Evolutionary conservation across 2,113 vertebrate species (phyloP).

Genomic region (Laticauda colubrina): DNA sequence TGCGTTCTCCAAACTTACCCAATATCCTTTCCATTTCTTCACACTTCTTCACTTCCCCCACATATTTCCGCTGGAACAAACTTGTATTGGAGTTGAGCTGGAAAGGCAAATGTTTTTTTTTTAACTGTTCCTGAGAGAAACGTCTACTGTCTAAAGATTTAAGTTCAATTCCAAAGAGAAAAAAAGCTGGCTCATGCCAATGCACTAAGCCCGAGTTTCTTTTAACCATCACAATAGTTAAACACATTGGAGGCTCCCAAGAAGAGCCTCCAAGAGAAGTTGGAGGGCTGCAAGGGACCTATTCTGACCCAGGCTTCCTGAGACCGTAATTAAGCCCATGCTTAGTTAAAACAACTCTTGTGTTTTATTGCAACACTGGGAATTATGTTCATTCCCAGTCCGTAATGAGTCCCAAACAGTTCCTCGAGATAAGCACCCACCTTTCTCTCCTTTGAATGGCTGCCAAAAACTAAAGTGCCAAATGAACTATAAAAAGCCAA

Average conservation of each 20-base stretch:
- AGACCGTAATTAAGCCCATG: no score
- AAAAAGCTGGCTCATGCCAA: background rate
- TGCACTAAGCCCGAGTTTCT: background rate
- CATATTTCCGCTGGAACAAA: conserved; percentile 92
- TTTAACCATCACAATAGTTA: background rate
- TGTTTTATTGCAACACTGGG: no score
- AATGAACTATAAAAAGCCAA: no score
- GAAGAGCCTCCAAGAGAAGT: background rate
- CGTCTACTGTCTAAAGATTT: background rate
- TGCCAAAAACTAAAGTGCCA: no score
- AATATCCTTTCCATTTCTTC: conserved; percentile 96
- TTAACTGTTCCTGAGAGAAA: background rate
- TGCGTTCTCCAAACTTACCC: conserved; percentile 71
- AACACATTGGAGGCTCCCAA: background rate
- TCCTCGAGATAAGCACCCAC: no score
- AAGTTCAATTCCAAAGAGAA: background rate
- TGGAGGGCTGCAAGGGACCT: background rate
- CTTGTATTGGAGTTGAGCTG: conserved; percentile 94
- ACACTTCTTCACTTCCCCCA: conserved; percentile 95
- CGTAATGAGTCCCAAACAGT: no score
- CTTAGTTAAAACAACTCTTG: no score
- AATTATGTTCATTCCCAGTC: no score
- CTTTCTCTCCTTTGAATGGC: no score
- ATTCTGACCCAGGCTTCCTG: no score
- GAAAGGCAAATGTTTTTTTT: conserved; percentile 20